These are phyloP conservation scores for Laterallus jamaicensis DNA, from an alignment of 2,113 vertebrate genomes.

Conservation along the genomic window DNA sequence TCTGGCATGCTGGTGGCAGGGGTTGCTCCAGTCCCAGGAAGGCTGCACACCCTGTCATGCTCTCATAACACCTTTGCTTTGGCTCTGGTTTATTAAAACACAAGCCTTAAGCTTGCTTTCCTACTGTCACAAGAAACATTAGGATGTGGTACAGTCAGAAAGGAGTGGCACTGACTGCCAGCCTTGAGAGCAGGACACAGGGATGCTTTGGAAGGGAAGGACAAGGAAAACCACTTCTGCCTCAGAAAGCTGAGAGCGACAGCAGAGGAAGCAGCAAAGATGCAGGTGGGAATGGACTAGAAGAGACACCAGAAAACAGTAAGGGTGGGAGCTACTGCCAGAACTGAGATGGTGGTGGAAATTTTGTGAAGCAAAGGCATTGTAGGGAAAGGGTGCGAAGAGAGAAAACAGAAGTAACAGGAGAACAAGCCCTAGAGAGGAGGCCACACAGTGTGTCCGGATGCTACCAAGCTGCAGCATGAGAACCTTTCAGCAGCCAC, in stretches of 20 bases:
- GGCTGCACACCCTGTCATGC: not conserved
- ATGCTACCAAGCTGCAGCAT: rapidly evolving
- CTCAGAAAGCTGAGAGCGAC: not conserved
- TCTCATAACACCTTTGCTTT: not conserved
- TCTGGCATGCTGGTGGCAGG: not conserved
- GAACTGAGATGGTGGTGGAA: not conserved
- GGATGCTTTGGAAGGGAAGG: not conserved
- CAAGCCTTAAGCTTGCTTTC: not conserved
- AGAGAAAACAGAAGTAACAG: not conserved
- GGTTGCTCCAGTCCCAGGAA: not conserved
- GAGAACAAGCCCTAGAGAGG: not conserved
- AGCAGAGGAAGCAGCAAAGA: not conserved
- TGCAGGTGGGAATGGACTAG: not conserved
- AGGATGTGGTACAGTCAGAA: not conserved
- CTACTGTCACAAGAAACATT: not conserved
- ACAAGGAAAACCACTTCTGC: not conserved
- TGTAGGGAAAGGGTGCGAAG: not conserved
- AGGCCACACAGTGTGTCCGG: not conserved
- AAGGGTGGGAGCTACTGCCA: not conserved
- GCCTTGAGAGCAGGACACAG: not conserved
- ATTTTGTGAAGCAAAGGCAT: not conserved
- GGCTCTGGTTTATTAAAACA: not conserved
- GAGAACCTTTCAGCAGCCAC: not conserved
- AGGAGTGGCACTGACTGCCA: not conserved
- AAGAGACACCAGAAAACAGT: not conserved